Evolutionary conservation across 2,888 invertebrate species (phyloP).

Genomic region (Pammene fasciana): DNA sequence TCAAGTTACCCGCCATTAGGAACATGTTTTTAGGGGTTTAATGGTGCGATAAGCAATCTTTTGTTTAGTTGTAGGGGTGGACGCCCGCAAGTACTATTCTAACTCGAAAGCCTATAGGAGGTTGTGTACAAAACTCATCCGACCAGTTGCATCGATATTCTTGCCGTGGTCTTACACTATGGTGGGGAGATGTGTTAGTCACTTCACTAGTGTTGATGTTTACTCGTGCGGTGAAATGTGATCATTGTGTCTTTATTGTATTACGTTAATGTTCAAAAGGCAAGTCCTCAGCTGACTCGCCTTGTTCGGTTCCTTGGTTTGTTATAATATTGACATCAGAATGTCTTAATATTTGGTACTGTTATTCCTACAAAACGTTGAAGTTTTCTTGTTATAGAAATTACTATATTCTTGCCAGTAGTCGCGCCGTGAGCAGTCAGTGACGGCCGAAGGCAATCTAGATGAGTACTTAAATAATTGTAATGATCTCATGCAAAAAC

Average conservation of each 20-base stretch:
- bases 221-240: constrained; percentile 39
- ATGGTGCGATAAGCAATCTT: constrained; percentile 27
- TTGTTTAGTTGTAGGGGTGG: constrained; percentile 28
- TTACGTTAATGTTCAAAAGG: constrained; percentile 38
- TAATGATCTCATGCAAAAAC: constrained; percentile 29
- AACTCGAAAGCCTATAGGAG: constrained; percentile 36
- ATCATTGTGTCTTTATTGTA: constrained; percentile 41
- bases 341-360: constrained; percentile 28
- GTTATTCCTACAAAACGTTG: constrained; percentile 26
- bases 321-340: constrained; percentile 26
- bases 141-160: constrained; percentile 37
- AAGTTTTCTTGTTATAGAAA: constrained; percentile 25
- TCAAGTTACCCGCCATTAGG: constrained; percentile 9
- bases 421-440: constrained; percentile 10
- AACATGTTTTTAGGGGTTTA: background rate
- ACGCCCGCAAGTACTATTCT: constrained; percentile 20
- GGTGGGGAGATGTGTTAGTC: constrained; percentile 34
- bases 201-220: constrained; percentile 38
- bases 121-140: constrained; percentile 41
- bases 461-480: constrained; percentile 39
- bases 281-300: constrained; percentile 20
- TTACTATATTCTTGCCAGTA: constrained; percentile 41
- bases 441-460: constrained; percentile 29
- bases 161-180: constrained; percentile 24
- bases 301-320: constrained; percentile 32